A percentile compares a stretch with the other conserved stretches of the same genome.
Conservation (phyloP, 2,113 vertebrate species). For the Macquaria ambigua region DNA sequence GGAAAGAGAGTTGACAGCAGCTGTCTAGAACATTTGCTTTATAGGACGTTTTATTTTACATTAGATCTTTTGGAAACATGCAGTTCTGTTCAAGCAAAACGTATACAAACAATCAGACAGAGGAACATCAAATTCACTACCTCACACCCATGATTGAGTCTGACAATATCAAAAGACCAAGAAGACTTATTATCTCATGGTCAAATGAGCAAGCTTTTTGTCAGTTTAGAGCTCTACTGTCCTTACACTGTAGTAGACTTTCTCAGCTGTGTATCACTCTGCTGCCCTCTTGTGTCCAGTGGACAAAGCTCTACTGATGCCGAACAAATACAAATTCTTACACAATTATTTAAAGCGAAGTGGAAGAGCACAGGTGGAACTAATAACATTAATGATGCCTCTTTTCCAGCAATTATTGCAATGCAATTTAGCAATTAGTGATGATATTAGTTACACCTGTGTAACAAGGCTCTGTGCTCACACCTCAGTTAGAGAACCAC, state of each 20-base stretch:
- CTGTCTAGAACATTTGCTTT: neutral
- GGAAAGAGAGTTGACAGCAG: neutral
- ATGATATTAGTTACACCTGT: neutral
- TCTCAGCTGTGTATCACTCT: conserved; percentile 25
- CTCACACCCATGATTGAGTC: neutral
- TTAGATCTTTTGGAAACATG: neutral
- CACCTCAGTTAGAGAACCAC: neutral
- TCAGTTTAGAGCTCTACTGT: neutral
- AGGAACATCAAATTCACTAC: neutral
- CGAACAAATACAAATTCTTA: neutral
- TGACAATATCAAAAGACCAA: neutral
- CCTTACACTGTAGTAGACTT: neutral
- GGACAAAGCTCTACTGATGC: neutral
- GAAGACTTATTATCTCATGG: neutral
- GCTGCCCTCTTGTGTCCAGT: conserved; percentile 63
- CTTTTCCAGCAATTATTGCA: neutral
- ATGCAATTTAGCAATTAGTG: neutral
- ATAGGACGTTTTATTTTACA: neutral
- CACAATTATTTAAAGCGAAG: neutral
- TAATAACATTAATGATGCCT: neutral
- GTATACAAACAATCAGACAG: neutral
- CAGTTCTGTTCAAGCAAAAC: neutral
- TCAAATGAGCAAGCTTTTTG: neutral
- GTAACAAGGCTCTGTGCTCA: too few relatives aligned
- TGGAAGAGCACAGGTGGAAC: neutral